Evolutionary conservation across 35 echinoderm and acorn worm species (phyloP), one percentile per base, ranked within the genome.

Genomic region (Stichopus chloronotus): DNA sequence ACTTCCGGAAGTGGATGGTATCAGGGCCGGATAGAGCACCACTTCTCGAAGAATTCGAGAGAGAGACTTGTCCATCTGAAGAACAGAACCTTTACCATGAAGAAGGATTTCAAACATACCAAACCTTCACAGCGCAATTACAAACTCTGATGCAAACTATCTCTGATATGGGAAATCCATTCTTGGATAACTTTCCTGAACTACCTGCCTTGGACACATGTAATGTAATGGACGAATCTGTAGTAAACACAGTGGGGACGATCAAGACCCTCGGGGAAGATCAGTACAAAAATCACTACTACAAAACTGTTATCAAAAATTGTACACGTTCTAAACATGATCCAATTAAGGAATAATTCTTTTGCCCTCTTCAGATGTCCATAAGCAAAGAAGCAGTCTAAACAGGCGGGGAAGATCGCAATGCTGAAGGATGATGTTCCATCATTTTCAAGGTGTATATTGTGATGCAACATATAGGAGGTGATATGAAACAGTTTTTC

Each of bases 21-120:
- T n/a, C n/a, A n/a, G 95, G 93, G 21, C 77, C 72, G 5, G 95
- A 96, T 63, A 78, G 92, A 56, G 93, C 90, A 87, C 81, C 90
- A 59, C 17, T 94, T 6, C 17, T 92, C 21, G 5, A 53, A 74
- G 93, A 94, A 59, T 92, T 96, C 76, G 58, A 96, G 63, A 76
- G 72, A n/a, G n/a, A n/a, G n/a, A n/a, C 25, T 76, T 76, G 25
- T 76, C 72, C 19, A 16, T 20, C 63, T 68, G 63, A 68, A 17
- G 8, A 68, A 17, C 63, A 68, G 63, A 68, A 68, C 63, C 25
- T 76, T 6, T 14, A 57, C 56, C 77, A 60, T 24, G 24, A n/a
- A 87, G 79, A 90, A 72, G 87, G 87, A 90, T 20, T 90, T 72
- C 24, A 57, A 90, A 53, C 87, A n/a, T 65, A 90, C 7, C 53